phyloP scores from a whole-genome alignment of 2,113 vertebrate species.

The Scalopus aquaticus region DNA sequence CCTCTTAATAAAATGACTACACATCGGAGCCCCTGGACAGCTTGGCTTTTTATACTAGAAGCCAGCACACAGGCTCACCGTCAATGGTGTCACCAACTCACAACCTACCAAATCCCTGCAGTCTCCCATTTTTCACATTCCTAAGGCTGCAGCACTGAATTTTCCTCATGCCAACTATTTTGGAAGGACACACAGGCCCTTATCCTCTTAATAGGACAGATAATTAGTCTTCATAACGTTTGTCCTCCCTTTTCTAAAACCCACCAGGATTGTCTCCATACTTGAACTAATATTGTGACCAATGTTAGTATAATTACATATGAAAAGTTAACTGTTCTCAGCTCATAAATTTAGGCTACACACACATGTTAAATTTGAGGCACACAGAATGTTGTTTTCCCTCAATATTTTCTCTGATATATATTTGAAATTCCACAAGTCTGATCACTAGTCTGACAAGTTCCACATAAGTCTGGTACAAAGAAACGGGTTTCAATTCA shows the following conservation, averaged over 20 bases:
- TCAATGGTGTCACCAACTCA: background rate
- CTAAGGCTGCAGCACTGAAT: background rate
- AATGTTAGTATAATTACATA: background rate
- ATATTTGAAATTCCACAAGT: constrained; percentile 8
- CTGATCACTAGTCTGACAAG: background rate
- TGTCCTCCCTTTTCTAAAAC: constrained; percentile 25
- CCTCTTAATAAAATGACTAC: background rate
- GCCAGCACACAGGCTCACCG: background rate
- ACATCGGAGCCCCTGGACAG: background rate
- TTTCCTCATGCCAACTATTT: constrained; percentile 54
- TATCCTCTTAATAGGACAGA: background rate
- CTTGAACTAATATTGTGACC: background rate
- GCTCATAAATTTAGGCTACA: background rate
- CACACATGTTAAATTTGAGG: background rate
- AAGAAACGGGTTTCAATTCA: background rate
- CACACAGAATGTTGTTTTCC: background rate
- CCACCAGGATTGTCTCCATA: background rate
- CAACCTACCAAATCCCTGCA: background rate
- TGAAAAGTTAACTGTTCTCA: background rate
- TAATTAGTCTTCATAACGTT: background rate
- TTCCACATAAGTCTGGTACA: background rate
- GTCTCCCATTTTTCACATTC: background rate
- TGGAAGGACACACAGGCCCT: background rate
- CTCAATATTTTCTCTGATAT: constrained; percentile 38
- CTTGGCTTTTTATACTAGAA: background rate